Evolutionary conservation across 2,888 invertebrate genomes (phyloP), one percentile per base, ranked within the genome.

Genomic region (Eupithecia subfuscata): DNA sequence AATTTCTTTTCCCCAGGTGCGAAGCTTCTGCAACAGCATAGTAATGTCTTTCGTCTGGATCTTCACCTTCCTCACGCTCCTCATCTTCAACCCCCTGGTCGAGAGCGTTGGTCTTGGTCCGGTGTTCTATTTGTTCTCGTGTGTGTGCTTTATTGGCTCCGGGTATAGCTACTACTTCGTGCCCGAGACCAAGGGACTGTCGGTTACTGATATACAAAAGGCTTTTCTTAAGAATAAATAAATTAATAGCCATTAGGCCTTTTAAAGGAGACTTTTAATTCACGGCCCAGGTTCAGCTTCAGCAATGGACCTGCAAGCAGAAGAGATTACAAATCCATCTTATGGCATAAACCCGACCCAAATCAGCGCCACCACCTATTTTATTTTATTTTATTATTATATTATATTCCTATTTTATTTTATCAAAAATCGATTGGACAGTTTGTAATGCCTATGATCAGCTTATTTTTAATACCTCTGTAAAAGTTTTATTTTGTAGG

Each of bases 121-220:
- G 0, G 90, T 92, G 1, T 95, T 95, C 84, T 91, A 90, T 79
- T 78, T 89, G 2, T 95, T 93, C 79, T 88, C 92, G 0, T 75
- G 78, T 0, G 83, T 91, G 2, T 91, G 93, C 80, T 86, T 91
- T 70, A 60, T 83, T 0, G 88, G 91, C 0, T 83, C 90, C 0
- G 65, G 87, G 0, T 94, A 90, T 78, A 87, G 89, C 18, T 81
- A 89, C 1, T 82, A 88, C 18, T 89, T 81, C 30, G 81, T 95
- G 0, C 94, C 95, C 0, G 95, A 95, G 82, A 95, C 95, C 0
- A 94, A 91, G 43, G 94, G 92, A 0, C 79, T 92, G 2, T 85
- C 91, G 0, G 88, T 87, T 6, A 90, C 92, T 74, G 88, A 86
- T 4, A 91, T 92, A 71, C 91, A 91, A 73, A 73, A 83, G 14